These are phyloP conservation scores for Caenorhabditis sp. DNA, from an alignment of 2,888 invertebrate species.

Conservation along the genomic window DNA sequence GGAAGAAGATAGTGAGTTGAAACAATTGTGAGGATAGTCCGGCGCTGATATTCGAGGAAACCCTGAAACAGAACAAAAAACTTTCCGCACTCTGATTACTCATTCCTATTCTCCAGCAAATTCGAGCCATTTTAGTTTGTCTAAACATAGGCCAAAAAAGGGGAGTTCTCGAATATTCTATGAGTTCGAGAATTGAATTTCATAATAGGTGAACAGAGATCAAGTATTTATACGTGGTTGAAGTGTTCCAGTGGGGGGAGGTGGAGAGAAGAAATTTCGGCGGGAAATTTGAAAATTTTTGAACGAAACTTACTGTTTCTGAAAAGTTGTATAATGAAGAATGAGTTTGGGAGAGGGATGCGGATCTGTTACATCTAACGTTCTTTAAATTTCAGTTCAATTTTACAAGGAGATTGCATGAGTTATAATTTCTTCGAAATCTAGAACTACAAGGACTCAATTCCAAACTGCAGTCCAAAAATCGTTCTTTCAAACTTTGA, in stretches of 20 bases:
- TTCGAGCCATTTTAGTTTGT: slow-evolving; percentile 9
- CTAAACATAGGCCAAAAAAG: neutral
- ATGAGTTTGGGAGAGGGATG: no score
- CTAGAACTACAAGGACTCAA: no score
- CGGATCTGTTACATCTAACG: no score
- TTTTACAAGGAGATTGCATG: no score
- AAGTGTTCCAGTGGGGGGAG: neutral
- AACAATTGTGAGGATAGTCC: no score
- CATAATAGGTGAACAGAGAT: slow-evolving; percentile 30
- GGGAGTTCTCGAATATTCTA: slow-evolving; percentile 25
- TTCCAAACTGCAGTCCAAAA: no score
- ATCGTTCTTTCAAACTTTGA: neutral
- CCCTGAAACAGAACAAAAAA: no score
- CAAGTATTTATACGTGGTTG: slow-evolving; percentile 7
- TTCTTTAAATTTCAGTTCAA: no score
- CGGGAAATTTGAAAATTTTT: neutral
- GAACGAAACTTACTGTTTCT: neutral
- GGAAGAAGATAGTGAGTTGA: neutral
- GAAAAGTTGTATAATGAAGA: no score
- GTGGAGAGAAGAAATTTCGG: neutral
- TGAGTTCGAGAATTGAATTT: slow-evolving; percentile 29
- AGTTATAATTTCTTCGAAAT: no score
- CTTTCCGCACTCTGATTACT: no score
- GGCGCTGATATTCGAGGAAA: no score
- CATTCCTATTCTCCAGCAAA: slow-evolving; percentile 2